A percentile compares a stretch with the other conserved stretches of the same genome.
These are phyloP conservation scores for Diphyllodes magnificus DNA, from an alignment of 2,113 vertebrate genomes.

Conservation along the genomic window DNA sequence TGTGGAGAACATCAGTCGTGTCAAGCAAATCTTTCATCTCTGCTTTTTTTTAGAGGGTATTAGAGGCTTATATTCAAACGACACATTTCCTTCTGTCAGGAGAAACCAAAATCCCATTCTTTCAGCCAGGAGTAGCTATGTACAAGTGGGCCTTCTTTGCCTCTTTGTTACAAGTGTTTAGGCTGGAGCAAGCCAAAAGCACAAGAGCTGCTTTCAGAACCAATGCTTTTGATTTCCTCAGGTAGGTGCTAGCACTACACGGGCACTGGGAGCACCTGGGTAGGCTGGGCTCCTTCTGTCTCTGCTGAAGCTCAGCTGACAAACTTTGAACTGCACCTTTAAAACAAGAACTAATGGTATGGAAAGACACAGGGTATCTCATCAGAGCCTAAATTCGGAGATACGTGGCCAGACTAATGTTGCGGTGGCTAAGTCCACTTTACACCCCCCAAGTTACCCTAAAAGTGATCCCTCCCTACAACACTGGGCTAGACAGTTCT, in stretches of 20 bases:
- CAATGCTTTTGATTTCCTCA: accelerated
- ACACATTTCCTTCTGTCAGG: background rate
- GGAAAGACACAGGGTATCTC: background rate
- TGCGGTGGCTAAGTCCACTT: too few species aligned
- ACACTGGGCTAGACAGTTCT: too few species aligned
- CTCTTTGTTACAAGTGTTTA: background rate
- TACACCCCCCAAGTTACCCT: too few species aligned
- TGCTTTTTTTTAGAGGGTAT: background rate
- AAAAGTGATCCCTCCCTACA: too few species aligned
- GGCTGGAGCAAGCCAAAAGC: background rate
- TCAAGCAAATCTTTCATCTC: background rate
- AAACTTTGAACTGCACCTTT: background rate
- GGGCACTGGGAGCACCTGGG: background rate
- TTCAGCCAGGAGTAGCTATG: background rate
- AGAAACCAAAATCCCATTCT: background rate
- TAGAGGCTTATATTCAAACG: background rate
- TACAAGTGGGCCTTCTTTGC: background rate
- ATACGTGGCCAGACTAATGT: background rate
- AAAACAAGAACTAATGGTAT: background rate
- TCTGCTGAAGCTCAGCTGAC: background rate
- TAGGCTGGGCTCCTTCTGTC: background rate
- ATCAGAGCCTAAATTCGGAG: background rate
- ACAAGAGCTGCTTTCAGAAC: background rate
- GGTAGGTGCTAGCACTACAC: background rate
- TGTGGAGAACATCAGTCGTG: background rate